Evolutionary conservation across 1,140 invertebrate genomes (phyloP), one percentile per base, ranked within the genome.

Genomic region (Ptiloglossa arizonensis): DNA sequence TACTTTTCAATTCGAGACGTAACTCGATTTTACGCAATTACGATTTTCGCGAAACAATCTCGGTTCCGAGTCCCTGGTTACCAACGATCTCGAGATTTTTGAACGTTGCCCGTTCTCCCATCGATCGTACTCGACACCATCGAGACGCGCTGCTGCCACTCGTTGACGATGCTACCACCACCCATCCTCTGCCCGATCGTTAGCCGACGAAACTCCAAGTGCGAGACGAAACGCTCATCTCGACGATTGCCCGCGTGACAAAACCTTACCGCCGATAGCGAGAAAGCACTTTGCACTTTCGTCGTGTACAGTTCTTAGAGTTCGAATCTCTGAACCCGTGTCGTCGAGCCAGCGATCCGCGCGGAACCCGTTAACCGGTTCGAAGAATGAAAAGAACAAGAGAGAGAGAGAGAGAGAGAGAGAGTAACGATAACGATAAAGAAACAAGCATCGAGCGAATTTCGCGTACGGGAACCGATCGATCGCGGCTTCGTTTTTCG

Each of bases 221-320:
- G 66, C 32, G 32, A 60, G 32, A n/a, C n/a, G n/a, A 41, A 62
- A 62, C 64, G 64, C 56, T 38, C 35, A 22, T 32, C n/a, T 32
- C 38, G 48, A 54, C 27, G 70, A 38, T 67, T 64, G 50, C 15
- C 72, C 35, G 38, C 72, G 59, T 27, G 22, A 54, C 17, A 62
- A 15, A 73, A 64, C 59, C 46, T 52, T 63, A 29, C 24, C 24
- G n/a, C 24, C 24, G n/a, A 75, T 57, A 59, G 22, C 52, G 46
- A 62, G 74, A 15, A n/a, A 62, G 57, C 74, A 77, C 67, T 71
- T 71, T 60, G 74, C 67, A 62, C 67, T 71, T 77, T 71, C 67
- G 74, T 77, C 74, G 66, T 52, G 74, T 70, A 70, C 41, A 59
- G 22, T 41, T 48, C 52, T 57, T 66, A 22, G 38, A 15, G 38